Evolutionary conservation across 2,797 vertebrate species (phyloP), one percentile per base, ranked within the genome.

Genomic region (Alectoris magna): DNA sequence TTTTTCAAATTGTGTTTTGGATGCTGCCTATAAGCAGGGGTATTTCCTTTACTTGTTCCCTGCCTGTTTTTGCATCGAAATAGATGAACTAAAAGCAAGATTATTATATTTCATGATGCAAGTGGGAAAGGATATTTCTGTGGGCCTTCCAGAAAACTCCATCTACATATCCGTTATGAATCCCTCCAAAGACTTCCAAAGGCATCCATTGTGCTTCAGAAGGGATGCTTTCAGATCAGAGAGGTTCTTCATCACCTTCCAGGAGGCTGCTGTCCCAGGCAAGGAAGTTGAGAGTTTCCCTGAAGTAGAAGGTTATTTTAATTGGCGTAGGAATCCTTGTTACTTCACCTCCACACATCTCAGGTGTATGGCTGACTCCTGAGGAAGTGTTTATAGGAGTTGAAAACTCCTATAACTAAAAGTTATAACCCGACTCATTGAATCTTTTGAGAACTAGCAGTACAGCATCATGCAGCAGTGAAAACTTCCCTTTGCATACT

Each of bases 11-110:
- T 73, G 19, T 3, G 36, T 56, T 88, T 90, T 39, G 82, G 78
- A 78, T 91, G 88, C 88, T 95, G 70, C 70, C 70, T 91, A 41
- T 66, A 75, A 93, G 78, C 80, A 22, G 73, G 55, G 93, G 84
- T 80, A 10, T 60, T 82, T 88, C 43, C 66, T 92, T 85, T 59
- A 46, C 24, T 31, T 80, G 67, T 84, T 94, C 79, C 78, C 39
- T 75, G 55, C 85, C 87, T 90, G 60, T 56, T 84, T 70, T 53
- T 84, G 36, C 7, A 0, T 67, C 58, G 80, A 84, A 86, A 56
- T 67, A 84, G 74, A 86, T 26, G 17, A 94, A 84, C 38, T 69
- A 46, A 86, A 86, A 91, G 48, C 67, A 17, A 13, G 84, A 89
- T 76, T 75, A 18, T 86, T 91, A 31, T 14, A 81, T 85, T 80